A percentile compares a stretch with the other conserved stretches of the same genome.
phyloP scores from a whole-genome alignment of 2,797 vertebrate species.

The Benthosema pterotum region DNA sequence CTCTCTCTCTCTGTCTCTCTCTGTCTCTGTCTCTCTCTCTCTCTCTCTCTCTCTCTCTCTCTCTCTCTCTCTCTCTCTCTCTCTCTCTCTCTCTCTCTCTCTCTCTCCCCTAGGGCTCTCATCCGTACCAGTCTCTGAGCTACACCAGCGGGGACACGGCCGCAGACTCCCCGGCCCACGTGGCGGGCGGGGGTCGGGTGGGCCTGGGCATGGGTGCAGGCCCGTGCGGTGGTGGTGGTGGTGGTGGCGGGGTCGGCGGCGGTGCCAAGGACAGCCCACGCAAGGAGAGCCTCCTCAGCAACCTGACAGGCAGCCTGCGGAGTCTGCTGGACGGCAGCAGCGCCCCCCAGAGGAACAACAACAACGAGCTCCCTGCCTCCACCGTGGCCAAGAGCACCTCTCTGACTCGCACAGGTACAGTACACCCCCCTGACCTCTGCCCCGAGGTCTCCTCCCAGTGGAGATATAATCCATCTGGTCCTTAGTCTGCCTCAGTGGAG shows the following conservation, averaged over 20 bases:
- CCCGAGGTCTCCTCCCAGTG: too few species aligned
- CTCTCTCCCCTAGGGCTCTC: conserved; percentile 80
- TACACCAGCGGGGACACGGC: conserved; percentile 98
- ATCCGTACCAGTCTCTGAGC: conserved; percentile 97
- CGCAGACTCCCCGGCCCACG: conserved; percentile 94
- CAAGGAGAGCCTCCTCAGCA: conserved; percentile 96
- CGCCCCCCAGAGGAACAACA: conserved; percentile 85
- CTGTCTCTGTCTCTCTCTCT: too few species aligned
- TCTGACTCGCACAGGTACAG: conserved; percentile 92
- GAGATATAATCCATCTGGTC: too few species aligned
- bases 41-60: too few species aligned
- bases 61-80: too few species aligned
- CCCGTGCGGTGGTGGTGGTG: conserved; percentile 61
- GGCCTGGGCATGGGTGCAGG: too few species aligned
- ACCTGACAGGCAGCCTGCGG: conserved; percentile 95
- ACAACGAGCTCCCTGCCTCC: conserved; percentile 74
- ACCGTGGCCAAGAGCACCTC: conserved; percentile 90
- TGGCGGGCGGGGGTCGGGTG: conserved; percentile 23
- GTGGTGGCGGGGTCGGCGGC: too few species aligned
- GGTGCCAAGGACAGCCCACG: conserved; percentile 90
- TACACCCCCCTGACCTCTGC: too few species aligned
- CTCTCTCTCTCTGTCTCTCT: too few species aligned
- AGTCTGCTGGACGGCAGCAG: conserved; percentile 96
- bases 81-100: too few species aligned
- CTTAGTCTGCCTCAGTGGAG: too few species aligned